Evolutionary conservation across 2,113 vertebrate species (phyloP), one percentile per base, ranked within the genome.

Genomic region (Equus przewalskii): DNA sequence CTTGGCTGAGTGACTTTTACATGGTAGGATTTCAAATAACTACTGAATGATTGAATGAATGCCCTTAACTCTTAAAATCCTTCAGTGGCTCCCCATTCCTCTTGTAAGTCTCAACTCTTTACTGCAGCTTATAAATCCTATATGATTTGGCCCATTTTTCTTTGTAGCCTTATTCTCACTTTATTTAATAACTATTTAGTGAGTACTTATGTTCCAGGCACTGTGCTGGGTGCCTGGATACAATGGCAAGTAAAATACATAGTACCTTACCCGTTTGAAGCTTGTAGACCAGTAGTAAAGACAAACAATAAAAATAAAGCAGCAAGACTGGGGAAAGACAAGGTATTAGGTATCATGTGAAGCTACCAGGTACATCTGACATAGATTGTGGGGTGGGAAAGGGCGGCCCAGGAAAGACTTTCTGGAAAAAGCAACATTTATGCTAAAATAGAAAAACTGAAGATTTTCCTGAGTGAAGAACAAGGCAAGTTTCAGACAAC

Each of bases 381-480:
- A 51, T 91, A 30, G 65, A n/a, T 28, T 60, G 14, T 26, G 7
- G 30, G 15, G 19, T 81, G 13, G 26, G 41, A 82, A 69, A 73
- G 5, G 22, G 56, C 65, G n/a, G 28, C 9, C 85, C 41, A 81
- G 6, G 51, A 81, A 96, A 54, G 12, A 26, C 18, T 19, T 81
- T 82, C 58, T 78, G 56, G 19, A 64, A 87, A 89, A 89, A 95
- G 21, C 65, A 46, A 62, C 18, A 86, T 82, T 87, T 78, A 91
- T 76, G 46, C 51, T 64, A 90, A 87, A 95, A 86, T 22, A 86
- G 54, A 41, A 78, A 78, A 76, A 28, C 81, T 51, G 21, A 94
- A 10, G 54, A 56, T n/a, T 78, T 51, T 80, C 13, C 44, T n/a
- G 16, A 4, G 21, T 81, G 33, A 96, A 60, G 46, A 95, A 95